A percentile compares a stretch with the other conserved stretches of the same genome.
phyloP scores from a whole-genome alignment of 2,113 vertebrate genomes.

The Rafetus swinhoei region DNA sequence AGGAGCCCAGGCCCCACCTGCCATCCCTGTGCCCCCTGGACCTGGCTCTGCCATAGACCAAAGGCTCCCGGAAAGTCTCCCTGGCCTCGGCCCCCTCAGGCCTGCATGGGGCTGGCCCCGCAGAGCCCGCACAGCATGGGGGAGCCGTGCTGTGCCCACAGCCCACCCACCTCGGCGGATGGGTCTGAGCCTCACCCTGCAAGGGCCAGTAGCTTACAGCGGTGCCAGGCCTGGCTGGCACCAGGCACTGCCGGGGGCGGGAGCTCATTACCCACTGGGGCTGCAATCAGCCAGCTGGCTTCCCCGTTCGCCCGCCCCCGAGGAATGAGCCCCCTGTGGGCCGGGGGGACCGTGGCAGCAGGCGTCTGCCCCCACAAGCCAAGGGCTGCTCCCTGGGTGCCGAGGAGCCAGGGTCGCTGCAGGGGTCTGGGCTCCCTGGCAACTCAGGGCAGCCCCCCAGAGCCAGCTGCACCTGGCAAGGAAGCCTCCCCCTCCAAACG shows the following conservation, averaged over 20 bases:
- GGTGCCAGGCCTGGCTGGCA: too few species aligned
- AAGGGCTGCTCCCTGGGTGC: too few species aligned
- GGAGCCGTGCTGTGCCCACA: rapidly evolving
- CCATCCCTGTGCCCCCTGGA: neutral
- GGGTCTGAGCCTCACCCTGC: neutral
- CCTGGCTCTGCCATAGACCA: neutral
- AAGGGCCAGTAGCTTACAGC: too few species aligned
- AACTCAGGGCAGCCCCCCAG: neutral
- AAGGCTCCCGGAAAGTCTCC: neutral
- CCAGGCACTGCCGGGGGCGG: rapidly evolving
- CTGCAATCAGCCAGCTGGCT: too few species aligned
- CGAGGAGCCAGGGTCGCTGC: neutral
- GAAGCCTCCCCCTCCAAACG: neutral
- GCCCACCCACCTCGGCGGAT: neutral
- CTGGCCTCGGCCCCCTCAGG: too few species aligned
- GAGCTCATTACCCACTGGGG: neutral
- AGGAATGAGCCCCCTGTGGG: too few species aligned
- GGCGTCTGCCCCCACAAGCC: too few species aligned
- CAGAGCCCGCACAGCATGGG: neutral
- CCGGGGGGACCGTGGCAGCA: neutral
- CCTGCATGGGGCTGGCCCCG: too few species aligned
- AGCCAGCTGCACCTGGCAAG: neutral
- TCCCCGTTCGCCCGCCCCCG: neutral
- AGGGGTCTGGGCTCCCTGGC: neutral
- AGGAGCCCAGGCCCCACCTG: rapidly evolving